Evolutionary conservation across 2,888 invertebrate genomes (phyloP).

Genomic region (Saturnia pavonia): DNA sequence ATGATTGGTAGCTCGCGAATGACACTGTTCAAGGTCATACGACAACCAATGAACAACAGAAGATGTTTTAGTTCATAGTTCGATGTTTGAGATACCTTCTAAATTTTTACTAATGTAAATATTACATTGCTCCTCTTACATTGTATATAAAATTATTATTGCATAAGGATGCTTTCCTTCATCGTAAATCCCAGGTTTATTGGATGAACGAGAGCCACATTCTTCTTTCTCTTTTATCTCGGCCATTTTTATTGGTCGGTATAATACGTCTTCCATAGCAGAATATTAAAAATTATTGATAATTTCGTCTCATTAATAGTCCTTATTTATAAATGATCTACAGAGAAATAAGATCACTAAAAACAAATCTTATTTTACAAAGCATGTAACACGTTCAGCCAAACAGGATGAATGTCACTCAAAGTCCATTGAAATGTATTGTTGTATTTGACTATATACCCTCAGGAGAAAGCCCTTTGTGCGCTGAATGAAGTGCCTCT

Average conservation of each 20-base stretch:
- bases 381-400: background rate
- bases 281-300: background rate
- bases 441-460: constrained; percentile 2
- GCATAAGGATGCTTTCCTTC: too few relatives aligned
- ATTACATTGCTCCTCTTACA: too few relatives aligned
- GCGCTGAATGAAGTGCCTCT: background rate
- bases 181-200: too few relatives aligned
- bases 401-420: background rate
- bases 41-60: background rate
- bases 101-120: too few relatives aligned
- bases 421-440: background rate
- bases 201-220: too few relatives aligned
- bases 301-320: background rate
- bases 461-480: constrained; percentile 7
- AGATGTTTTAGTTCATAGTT: background rate
- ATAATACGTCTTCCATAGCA: background rate
- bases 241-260: too few relatives aligned
- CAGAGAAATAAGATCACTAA: background rate
- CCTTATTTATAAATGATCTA: background rate
- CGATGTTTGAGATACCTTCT: background rate
- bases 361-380: background rate
- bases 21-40: background rate
- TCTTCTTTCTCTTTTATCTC: too few relatives aligned
- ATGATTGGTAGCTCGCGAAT: background rate
- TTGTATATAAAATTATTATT: too few relatives aligned